Base-by-base conservation (phyloP, 2,888 invertebrate species). In the Dryadula phaetusa region DNA sequence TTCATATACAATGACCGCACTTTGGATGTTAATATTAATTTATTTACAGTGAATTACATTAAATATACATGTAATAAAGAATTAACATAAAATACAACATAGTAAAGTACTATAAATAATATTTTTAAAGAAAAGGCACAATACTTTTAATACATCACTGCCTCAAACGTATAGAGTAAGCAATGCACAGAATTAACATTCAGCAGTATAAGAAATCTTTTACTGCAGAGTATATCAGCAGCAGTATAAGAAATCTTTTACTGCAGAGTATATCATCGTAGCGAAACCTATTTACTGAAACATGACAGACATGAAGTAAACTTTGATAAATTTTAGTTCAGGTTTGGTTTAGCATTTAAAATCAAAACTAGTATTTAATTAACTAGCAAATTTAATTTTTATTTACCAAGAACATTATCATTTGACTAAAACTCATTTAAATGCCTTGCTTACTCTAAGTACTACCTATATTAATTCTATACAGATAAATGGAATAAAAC, bases 1-100 rank as follows among this genome's bases (percentile, higher is more conserved):
- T 83, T 84, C 76, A 86, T 86, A 81, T 83, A 86, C 84, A 85
- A 79, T 70, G 65, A 70, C 69, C 66, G 66, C 64, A 72, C 73
- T 69, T 75, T 72, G 71, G 72, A 74, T 67, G 67, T 54, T 69
- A 62, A 53, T 66, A 72, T 69, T 70, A 65, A 67, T 67, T 67
- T 75, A 75, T 73, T 69, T 75, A 75, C 79, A 82, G 76, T 77
- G 69, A 77, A 80, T 76, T 79, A 76, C 76, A 67, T 66, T 67
- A 52, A 62, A 25, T 61, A 46, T 47, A 58, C 18, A 67, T 64
- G 49, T 16, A 52, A 28, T 52, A 32, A 62, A 32, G n/a, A 58
- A 37, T 37, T 54, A 66, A 63, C 42, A 54, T 60, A 70, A 61
- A 42, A 81, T 76, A 75, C 69, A 74, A 56, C 58, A 66, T 16